Evolutionary conservation across 2,888 invertebrate genomes (phyloP).

Genomic region (Abrostola tripartita): DNA sequence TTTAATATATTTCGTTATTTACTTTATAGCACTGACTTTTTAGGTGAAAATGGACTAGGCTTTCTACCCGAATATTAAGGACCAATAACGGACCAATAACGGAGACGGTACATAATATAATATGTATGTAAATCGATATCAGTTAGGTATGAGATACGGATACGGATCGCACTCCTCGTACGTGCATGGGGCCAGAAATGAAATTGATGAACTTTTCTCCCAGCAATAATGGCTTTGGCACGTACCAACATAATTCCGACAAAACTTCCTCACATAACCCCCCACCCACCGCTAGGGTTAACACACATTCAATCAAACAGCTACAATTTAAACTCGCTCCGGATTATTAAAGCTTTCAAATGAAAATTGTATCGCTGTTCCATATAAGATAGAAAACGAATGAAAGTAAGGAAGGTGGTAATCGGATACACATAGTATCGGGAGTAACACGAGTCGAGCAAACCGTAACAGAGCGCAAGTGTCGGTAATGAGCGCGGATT

Average conservation of each 20-base stretch:
- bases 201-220: slow-evolving; percentile 89
- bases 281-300: slow-evolving; percentile 75
- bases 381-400: slow-evolving; percentile 39
- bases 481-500: slow-evolving; percentile 35
- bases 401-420: slow-evolving; percentile 47
- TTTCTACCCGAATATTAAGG: not conserved
- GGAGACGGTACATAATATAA: not conserved
- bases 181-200: slow-evolving; percentile 80
- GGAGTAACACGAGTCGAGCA: slow-evolving; percentile 39
- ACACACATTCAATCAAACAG: slow-evolving; percentile 27
- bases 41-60: not conserved
- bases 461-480: slow-evolving; percentile 52
- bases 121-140: slow-evolving; percentile 35
- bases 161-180: slow-evolving; percentile 43
- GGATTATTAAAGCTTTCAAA: slow-evolving; percentile 16
- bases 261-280: slow-evolving; percentile 84
- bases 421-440: slow-evolving; percentile 38
- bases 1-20: not conserved
- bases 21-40: not conserved
- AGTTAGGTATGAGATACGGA: slow-evolving; percentile 45
- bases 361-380: slow-evolving; percentile 12
- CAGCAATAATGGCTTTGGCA: slow-evolving; percentile 89
- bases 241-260: slow-evolving; percentile 88
- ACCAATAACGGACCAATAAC: not conserved
- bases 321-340: slow-evolving; percentile 29